Evolutionary conservation across 2,888 invertebrate species (phyloP).

Genomic region (Diaperis boleti): DNA sequence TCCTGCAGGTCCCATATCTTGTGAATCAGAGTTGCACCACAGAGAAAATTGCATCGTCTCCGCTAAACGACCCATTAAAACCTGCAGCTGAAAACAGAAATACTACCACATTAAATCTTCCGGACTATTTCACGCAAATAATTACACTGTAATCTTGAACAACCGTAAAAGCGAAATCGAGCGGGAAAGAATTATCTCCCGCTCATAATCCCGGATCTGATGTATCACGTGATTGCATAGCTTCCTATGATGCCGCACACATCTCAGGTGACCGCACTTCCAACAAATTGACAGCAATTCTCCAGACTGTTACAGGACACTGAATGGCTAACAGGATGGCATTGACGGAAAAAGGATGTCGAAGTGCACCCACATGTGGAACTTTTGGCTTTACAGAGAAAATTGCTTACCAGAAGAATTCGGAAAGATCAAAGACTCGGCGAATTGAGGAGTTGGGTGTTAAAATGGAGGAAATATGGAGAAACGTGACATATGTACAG

Average conservation of each 20-base stretch:
- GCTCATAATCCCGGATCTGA: conserved; percentile 18
- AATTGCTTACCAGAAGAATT: conserved; percentile 22
- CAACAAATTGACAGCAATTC: conserved; percentile 31
- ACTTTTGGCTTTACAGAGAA: conserved; percentile 12
- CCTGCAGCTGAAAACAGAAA: conserved; percentile 50
- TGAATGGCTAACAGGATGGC: conserved; percentile 30
- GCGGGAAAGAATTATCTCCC: conserved; percentile 39
- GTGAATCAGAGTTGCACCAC: not conserved
- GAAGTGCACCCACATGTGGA: conserved; percentile 5
- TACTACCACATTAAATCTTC: conserved; percentile 53
- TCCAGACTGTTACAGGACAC: conserved; percentile 27
- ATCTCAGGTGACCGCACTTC: conserved; percentile 31
- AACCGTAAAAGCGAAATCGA: conserved; percentile 52
- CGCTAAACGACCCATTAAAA: conserved; percentile 46
- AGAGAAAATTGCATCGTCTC: conserved; percentile 5
- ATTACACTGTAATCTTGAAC: conserved; percentile 51
- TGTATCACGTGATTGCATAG: conserved; percentile 1
- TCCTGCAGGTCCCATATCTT: not conserved
- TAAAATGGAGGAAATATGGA: no score
- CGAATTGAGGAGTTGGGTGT: no score
- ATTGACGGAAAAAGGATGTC: conserved; percentile 21
- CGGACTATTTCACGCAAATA: conserved; percentile 52
- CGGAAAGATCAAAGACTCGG: no score
- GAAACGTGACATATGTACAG: no score
- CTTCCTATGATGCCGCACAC: not conserved